Evolutionary conservation across 2,113 vertebrate genomes (phyloP), one percentile per base, ranked within the genome.

Genomic region (Mohoua ochrocephala): DNA sequence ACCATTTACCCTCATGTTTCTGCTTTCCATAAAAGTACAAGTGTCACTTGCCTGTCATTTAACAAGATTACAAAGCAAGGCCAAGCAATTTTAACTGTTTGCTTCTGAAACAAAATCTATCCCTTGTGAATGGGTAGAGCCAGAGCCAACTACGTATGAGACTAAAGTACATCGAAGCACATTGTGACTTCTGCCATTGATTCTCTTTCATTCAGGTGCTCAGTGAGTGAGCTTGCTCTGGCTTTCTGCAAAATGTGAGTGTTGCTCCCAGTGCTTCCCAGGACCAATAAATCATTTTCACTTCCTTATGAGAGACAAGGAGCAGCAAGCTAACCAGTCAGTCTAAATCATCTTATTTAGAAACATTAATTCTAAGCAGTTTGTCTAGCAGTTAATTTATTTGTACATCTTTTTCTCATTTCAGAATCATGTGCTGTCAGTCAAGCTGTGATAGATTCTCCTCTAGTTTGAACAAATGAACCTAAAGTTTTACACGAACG

Each of bases 41-140:
- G 47, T 96, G 87, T 94, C 86, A 35, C 59, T 79, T 84, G 47
- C 42, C 74, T 94, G n/a, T 75, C 75, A 53, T 85, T 95, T 93
- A 86, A 49, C 56, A 94, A 94, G 88, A 89, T 84, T 90, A 86
- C 41, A 81, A 84, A 81, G 73, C 64, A 92, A 88, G 47, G 63
- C 64, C 44, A 64, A 64, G 64, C 47, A 73, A 75, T 74, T 87
- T 89, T 70, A 68, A 47, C 60, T 76, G 44, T 86, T 92, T 92
- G 68, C 64, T 93, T 77, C 85, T 77, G 85, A 88, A 93, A 94
- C 81, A 30, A 93, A 89, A 84, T 81, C n/a, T 42, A 61, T 75
- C 86, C 59, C 39, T 86, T 63, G 39, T 86, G 84, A 93, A 77
- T 70, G 33, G 16, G 42, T 69, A 84, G n/a, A 95, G 37, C 44